phyloP scores from a whole-genome alignment of 2,797 vertebrate genomes.

The Erithacus rubecula region DNA sequence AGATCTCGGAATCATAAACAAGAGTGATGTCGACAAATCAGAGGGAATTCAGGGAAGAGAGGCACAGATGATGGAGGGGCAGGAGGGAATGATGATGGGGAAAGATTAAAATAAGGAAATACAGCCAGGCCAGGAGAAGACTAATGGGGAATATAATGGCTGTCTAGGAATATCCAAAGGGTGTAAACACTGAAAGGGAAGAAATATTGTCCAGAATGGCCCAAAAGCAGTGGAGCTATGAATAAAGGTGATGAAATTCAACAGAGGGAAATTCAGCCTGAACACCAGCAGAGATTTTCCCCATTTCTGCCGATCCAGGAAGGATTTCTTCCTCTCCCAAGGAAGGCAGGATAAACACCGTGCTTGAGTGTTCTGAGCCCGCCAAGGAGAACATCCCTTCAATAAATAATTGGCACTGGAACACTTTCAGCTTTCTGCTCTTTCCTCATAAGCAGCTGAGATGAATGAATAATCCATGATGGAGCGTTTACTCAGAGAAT shows the following conservation, averaged over 20 bases:
- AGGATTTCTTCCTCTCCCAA: background rate
- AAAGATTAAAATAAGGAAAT: conserved; percentile 48
- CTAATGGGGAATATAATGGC: background rate
- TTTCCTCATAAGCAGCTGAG: background rate
- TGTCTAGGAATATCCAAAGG: conserved; percentile 5
- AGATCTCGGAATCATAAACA: conserved; percentile 59
- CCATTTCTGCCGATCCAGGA: fast-evolving
- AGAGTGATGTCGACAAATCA: conserved; percentile 48
- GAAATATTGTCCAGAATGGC: background rate
- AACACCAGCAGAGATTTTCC: background rate
- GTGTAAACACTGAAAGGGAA: background rate
- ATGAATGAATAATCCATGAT: conserved; percentile 44
- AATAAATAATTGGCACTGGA: conserved; percentile 19
- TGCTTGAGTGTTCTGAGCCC: background rate
- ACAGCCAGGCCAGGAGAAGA: background rate
- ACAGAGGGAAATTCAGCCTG: background rate
- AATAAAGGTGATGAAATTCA: background rate
- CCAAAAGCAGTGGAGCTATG: background rate
- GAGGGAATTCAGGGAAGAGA: conserved; percentile 13
- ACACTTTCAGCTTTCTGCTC: background rate
- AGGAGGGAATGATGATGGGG: conserved; percentile 15
- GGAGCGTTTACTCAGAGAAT: background rate
- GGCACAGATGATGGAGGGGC: conserved; percentile 17
- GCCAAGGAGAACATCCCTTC: background rate
- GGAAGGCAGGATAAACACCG: background rate